Evolutionary conservation across 2,797 vertebrate genomes (phyloP).

Genomic region (Kryptolebias ocellatus): DNA sequence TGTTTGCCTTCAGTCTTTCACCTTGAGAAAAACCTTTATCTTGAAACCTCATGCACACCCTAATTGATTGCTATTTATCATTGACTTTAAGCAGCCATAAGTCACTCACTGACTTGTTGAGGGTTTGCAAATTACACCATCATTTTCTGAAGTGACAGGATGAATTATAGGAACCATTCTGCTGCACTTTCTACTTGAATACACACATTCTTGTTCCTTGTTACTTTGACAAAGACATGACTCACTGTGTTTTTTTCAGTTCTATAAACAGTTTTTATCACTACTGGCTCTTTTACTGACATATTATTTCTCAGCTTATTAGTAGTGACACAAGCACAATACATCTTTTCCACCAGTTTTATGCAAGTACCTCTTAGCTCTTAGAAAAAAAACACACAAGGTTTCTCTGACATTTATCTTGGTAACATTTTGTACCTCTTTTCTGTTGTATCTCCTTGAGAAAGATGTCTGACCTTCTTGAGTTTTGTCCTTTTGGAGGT

Average conservation of each 20-base stretch:
- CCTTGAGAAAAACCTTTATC: conserved; percentile 61
- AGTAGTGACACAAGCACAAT: conserved; percentile 25
- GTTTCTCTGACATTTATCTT: conserved; percentile 53
- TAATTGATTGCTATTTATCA: conserved; percentile 68
- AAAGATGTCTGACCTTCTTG: too few species aligned
- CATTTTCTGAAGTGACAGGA: conserved; percentile 40
- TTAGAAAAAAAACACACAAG: conserved; percentile 22
- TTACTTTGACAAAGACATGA: conserved; percentile 59
- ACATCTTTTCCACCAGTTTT: conserved; percentile 29
- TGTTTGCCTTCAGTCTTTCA: conserved; percentile 43
- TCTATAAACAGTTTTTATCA: conserved; percentile 48
- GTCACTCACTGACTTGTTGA: conserved; percentile 52
- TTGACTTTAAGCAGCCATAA: conserved; percentile 55
- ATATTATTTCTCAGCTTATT: conserved; percentile 24
- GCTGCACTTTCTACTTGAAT: conserved; percentile 47
- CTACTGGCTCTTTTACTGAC: conserved; percentile 39
- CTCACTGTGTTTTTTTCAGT: conserved; percentile 39
- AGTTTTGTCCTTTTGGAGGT: too few species aligned
- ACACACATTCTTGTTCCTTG: conserved; percentile 44
- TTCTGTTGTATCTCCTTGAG: conserved; percentile 14
- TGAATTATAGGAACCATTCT: conserved; percentile 67
- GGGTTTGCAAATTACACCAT: conserved; percentile 75
- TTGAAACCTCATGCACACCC: conserved; percentile 52
- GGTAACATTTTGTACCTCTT: conserved; percentile 12
- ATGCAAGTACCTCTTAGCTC: conserved; percentile 56